Evolutionary conservation across 2,797 vertebrate species (phyloP).

Genomic region (Poeciliopsis infans): DNA sequence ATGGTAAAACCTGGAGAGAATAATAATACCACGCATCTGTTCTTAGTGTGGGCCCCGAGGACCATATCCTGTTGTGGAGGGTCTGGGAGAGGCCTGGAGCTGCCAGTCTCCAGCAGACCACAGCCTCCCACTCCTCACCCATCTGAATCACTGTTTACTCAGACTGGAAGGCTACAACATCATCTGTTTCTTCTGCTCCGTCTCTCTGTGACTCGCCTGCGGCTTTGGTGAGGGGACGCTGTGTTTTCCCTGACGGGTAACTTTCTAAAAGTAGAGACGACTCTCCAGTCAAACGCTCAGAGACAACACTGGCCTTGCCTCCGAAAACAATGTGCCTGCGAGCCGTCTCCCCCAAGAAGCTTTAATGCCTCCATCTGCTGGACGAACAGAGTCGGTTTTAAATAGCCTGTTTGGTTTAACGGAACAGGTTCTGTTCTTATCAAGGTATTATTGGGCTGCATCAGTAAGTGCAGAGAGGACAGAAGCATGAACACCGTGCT

Average conservation of each 20-base stretch:
- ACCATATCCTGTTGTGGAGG: conserved; percentile 80
- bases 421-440: background rate
- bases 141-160: conserved; percentile 81
- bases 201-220: conserved; percentile 73
- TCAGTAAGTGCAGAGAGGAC: background rate
- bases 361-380: conserved; percentile 38
- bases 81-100: conserved; percentile 62
- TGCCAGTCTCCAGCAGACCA: conserved; percentile 64
- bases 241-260: conserved; percentile 74
- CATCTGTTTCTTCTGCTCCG: conserved; percentile 72
- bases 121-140: conserved; percentile 75
- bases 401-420: background rate
- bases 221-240: conserved; percentile 64
- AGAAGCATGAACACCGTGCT: background rate
- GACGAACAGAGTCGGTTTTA: conserved; percentile 29
- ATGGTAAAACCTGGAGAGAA: conserved; percentile 59
- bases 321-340: conserved; percentile 78
- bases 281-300: conserved; percentile 69
- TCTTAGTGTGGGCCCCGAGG: conserved; percentile 52
- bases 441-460: background rate
- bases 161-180: conserved; percentile 75
- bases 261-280: conserved; percentile 78
- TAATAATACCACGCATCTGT: conserved; percentile 60
- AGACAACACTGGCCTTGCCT: conserved; percentile 74
- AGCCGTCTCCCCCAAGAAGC: conserved; percentile 48